Conservation (phyloP, 1,140 invertebrate species). For the Leptinotarsa undecemlineata region DNA sequence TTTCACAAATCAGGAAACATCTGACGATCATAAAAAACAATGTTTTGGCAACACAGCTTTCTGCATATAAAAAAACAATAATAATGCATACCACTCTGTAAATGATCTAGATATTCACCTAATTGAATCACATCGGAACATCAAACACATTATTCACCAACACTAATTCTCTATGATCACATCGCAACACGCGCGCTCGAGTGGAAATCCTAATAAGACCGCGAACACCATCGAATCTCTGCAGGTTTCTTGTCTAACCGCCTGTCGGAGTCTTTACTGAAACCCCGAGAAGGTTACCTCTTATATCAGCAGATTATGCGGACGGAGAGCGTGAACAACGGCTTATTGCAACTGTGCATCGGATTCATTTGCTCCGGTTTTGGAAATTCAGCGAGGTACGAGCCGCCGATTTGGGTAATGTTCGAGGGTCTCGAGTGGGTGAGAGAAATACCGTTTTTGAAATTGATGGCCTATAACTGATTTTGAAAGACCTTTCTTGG, state of each 20-base stretch:
- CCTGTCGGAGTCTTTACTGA: conserved; percentile 4
- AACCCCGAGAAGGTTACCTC: neutral
- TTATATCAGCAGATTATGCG: conserved; percentile 4
- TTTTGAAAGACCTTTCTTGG: no score
- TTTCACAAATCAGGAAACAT: no score
- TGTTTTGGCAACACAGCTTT: no score
- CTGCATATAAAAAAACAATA: no score
- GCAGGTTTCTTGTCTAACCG: conserved; percentile 9
- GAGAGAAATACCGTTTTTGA: neutral
- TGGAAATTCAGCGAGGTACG: neutral
- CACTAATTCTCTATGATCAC: neutral
- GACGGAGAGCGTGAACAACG: neutral
- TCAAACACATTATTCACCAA: neutral
- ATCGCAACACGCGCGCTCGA: neutral
- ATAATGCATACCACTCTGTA: neutral
- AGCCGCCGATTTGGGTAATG: neutral
- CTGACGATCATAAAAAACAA: no score
- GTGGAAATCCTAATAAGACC: neutral
- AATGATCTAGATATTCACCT: neutral
- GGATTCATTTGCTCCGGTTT: neutral
- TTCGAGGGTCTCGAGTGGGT: neutral
- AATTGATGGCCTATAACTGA: no score
- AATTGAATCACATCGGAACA: neutral
- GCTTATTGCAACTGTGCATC: neutral
- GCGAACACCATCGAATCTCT: neutral